A percentile compares a stretch with the other conserved stretches of the same genome.
phyloP scores from a whole-genome alignment of 2,797 vertebrate genomes.

The Corythornis leucogaster region DNA sequence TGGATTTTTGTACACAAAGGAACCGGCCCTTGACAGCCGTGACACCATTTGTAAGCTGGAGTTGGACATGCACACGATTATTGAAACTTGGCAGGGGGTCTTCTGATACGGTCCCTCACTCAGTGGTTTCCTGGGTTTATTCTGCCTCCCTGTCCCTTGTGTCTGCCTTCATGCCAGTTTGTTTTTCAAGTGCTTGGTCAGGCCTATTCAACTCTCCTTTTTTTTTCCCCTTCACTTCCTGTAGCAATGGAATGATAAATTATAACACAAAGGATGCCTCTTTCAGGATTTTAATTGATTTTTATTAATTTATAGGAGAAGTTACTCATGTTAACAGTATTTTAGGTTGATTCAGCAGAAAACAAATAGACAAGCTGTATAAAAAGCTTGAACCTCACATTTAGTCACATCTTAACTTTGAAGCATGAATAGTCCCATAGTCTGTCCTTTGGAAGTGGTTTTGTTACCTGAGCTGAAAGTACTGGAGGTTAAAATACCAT shows the following conservation, averaged over 20 bases:
- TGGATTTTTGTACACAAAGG: constrained; percentile 8
- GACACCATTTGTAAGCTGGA: background rate
- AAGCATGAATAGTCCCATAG: background rate
- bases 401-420: background rate
- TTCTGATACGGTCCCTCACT: background rate
- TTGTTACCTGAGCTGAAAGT: background rate
- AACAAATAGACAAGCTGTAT: background rate
- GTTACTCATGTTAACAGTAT: background rate
- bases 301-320: background rate
- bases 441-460: background rate
- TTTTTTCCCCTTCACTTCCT: background rate
- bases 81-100: background rate
- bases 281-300: background rate
- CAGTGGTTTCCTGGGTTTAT: background rate
- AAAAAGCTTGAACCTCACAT: background rate
- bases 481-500: background rate
- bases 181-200: background rate
- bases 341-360: background rate
- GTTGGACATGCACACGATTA: background rate
- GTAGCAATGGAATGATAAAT: background rate
- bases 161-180: background rate
- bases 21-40: background rate
- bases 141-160: background rate
- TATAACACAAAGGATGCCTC: background rate
- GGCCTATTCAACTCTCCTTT: background rate